Percentiles rank a stretch among this genome's conserved stretches.
These are phyloP conservation scores for Microctenopoma steveboyesi DNA, from an alignment of 2,797 vertebrate species.

Conservation along the genomic window DNA sequence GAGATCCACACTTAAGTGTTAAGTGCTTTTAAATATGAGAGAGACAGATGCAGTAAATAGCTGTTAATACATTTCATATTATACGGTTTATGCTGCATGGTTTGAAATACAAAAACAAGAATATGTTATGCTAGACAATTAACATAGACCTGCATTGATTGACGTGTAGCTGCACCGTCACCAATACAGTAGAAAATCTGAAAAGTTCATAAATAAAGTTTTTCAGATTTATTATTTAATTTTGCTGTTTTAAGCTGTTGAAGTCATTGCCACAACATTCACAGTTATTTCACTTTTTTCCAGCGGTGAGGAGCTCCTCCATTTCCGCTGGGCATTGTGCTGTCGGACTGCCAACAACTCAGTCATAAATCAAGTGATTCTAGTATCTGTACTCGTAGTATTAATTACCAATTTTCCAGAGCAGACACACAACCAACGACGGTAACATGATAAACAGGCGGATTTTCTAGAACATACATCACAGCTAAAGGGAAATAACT, in stretches of 20 bases:
- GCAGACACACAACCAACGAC: conserved; percentile 2
- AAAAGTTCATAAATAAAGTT: background rate
- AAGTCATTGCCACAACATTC: background rate
- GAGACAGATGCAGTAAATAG: conserved; percentile 13
- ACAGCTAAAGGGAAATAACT: background rate
- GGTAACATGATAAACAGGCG: background rate
- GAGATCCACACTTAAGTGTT: conserved; percentile 12
- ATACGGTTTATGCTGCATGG: background rate
- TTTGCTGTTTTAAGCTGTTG: conserved; percentile 28
- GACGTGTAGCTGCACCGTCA: background rate
- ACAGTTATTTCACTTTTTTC: conserved; percentile 28
- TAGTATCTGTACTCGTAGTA: conserved; percentile 8
- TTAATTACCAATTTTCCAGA: conserved; percentile 9
- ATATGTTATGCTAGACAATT: background rate
- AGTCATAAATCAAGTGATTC: conserved; percentile 32
- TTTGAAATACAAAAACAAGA: background rate
- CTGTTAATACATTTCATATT: background rate
- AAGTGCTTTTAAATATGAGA: conserved; percentile 14
- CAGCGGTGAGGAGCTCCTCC: conserved; percentile 28
- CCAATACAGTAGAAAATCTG: background rate
- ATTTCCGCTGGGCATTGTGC: conserved; percentile 20
- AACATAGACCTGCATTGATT: background rate
- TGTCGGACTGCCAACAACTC: conserved; percentile 20
- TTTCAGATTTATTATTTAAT: conserved; percentile 20
- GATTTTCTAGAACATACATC: background rate